A percentile compares a stretch with the other conserved stretches of the same genome.
Evolutionary conservation across 2,888 invertebrate genomes (phyloP).

Genomic region (Xanthia togata): DNA sequence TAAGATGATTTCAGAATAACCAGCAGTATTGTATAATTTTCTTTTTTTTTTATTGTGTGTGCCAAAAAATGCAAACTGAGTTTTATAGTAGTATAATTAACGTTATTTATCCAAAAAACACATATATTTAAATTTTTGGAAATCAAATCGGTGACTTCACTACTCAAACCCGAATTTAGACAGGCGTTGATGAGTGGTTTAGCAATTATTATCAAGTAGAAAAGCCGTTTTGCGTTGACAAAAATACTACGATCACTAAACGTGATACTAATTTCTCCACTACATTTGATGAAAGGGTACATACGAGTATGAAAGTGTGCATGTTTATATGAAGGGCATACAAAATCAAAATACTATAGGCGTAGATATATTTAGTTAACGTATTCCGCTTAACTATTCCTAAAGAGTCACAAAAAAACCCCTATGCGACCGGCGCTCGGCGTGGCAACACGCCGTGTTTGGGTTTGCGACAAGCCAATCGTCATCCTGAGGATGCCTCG

Average conservation of each 20-base stretch:
- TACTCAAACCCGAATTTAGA: neutral
- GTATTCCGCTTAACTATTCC: too few relatives aligned
- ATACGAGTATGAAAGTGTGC: neutral
- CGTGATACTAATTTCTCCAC: neutral
- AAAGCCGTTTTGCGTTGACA: neutral
- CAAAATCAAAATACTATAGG: too few relatives aligned
- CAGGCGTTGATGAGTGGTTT: neutral
- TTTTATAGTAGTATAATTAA: neutral
- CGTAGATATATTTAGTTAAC: too few relatives aligned
- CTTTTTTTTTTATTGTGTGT: too few relatives aligned
- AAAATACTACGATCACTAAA: neutral
- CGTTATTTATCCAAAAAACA: neutral
- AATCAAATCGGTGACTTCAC: neutral
- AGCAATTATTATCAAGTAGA: neutral
- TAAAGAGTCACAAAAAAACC: too few relatives aligned
- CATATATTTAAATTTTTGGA: neutral
- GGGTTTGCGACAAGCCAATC: too few relatives aligned
- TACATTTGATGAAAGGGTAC: neutral
- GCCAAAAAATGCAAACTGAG: neutral
- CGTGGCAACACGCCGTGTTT: too few relatives aligned
- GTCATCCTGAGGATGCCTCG: too few relatives aligned
- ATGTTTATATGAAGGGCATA: neutral
- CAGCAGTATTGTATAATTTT: neutral
- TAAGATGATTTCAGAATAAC: neutral
- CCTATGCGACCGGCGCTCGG: too few relatives aligned